Evolutionary conservation across 37 sponge, comb jelly and placozoan species (phyloP), one percentile per base, ranked within the genome.

Genomic region (Lycopodina hypogea): DNA sequence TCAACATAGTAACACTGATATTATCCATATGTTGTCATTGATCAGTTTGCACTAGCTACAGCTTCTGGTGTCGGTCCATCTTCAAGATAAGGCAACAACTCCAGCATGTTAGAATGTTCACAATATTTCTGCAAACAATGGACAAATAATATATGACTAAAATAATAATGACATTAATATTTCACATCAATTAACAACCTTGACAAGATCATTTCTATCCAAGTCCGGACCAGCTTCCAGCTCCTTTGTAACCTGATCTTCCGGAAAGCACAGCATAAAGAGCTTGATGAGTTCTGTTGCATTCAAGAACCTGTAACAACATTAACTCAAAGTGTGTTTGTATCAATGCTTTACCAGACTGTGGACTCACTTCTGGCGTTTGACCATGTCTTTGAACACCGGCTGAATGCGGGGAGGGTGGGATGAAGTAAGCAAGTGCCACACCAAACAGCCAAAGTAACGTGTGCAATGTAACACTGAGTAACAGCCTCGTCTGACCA

Each of bases 401-500:
- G 77, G 84, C 8, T 59, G 29, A 0, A 87, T 34, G 17, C 38
- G 58, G 15, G 87, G 56, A 6, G 29, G 72, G 42, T 29, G 2
- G 26, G 66, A 29, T 2, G 18, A 29, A 65, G 39, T 61, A 36
- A 87, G 34, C 0, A 95, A 79, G 75, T 92, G 72, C 86, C 88
- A 95, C 72, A 92, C 80, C 77, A 95, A 40, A 28, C 87, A 77
- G 22, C 95, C 93, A 92, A 83, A 95, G 73, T 95, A 86, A 19
- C 83, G 45, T 3, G 95, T 92, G 24, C 89, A 92, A 0, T 56
- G 64, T 1, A 95, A 73, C 40, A 81, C 38, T 17, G 88, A 79
- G 38, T 89, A 85, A 29, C 48, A 53, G 11, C 70, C 50, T 39
- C 63, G 51, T 34, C 29, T 66, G 12, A 64, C 74, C n/a, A 92